Percentiles rank a stretch among this genome's conserved stretches.
phyloP scores from a whole-genome alignment of 1,140 invertebrate genomes.

The Drosophila cardini region DNA sequence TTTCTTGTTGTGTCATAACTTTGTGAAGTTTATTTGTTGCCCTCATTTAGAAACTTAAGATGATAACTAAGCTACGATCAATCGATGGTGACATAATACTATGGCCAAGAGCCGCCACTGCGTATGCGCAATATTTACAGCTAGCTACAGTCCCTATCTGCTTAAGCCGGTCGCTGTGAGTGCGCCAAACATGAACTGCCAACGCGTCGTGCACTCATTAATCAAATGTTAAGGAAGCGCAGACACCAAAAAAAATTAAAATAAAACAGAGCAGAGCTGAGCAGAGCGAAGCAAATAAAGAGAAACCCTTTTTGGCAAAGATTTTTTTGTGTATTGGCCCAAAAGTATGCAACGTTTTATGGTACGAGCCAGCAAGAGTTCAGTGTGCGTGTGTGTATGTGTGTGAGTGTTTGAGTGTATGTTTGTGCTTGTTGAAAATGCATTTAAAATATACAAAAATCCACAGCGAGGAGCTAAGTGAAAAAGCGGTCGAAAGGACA shows the following conservation, averaged over 20 bases:
- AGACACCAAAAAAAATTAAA: constrained; percentile 31
- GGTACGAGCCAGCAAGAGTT: constrained; percentile 6
- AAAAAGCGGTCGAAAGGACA: constrained; percentile 56
- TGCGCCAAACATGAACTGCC: constrained; percentile 74
- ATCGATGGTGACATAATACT: constrained; percentile 52
- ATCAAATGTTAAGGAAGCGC: constrained; percentile 78
- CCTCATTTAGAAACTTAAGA: constrained; percentile 1
- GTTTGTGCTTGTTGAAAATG: constrained; percentile 74
- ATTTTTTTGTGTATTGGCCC: constrained; percentile 45
- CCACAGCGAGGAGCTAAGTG: constrained; percentile 73
- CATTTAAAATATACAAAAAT: constrained; percentile 82
- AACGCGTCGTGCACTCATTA: constrained; percentile 72
- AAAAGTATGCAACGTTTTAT: constrained; percentile 50
- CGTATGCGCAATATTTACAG: constrained; percentile 73
- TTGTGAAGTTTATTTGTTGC: constrained; percentile 8
- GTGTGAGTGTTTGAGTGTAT: constrained; percentile 23
- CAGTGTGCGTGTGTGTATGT: constrained; percentile 1
- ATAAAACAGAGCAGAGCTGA: not conserved
- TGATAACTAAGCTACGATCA: constrained; percentile 7
- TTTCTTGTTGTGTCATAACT: constrained; percentile 35
- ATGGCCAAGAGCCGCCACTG: constrained; percentile 34
- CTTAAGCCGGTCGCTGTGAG: constrained; percentile 34
- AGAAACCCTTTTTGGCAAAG: constrained; percentile 50
- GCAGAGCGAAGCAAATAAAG: constrained; percentile 2
- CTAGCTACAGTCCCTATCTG: constrained; percentile 35